These are phyloP conservation scores for Schizopygopsis pylzovi DNA, from an alignment of 2,797 vertebrate species.

Conservation along the genomic window DNA sequence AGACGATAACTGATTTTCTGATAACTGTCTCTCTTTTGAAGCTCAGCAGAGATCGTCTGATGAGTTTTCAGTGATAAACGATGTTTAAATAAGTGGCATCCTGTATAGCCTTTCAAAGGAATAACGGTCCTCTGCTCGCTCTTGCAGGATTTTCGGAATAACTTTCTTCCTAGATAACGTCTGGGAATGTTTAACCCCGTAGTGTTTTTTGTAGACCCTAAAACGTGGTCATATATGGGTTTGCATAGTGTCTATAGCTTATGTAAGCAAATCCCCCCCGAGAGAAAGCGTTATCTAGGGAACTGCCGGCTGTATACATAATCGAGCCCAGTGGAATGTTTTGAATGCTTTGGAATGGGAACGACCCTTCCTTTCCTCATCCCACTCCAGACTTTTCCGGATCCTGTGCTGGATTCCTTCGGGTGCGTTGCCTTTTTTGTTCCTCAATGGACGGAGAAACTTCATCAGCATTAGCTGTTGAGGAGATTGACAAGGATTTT, in stretches of 20 bases:
- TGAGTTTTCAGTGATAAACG: not conserved
- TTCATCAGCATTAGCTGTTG: not conserved
- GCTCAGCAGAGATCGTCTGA: not conserved
- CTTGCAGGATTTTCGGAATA: not conserved
- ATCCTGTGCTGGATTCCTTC: slow-evolving; percentile 6
- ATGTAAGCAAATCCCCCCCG: slow-evolving; percentile 42
- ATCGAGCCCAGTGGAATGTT: slow-evolving; percentile 68
- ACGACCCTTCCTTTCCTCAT: slow-evolving; percentile 59
- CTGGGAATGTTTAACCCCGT: slow-evolving; percentile 1
- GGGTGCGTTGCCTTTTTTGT: slow-evolving; percentile 62
- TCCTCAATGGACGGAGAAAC: slow-evolving; percentile 16
- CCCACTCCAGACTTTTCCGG: slow-evolving; percentile 62
- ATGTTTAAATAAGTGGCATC: slow-evolving; percentile 22
- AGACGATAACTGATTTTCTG: not conserved
- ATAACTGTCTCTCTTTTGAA: not conserved
- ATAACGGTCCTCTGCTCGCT: not conserved
- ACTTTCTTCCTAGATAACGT: slow-evolving; percentile 29
- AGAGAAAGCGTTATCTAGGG: slow-evolving; percentile 58
- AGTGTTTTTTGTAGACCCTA: slow-evolving; percentile 7
- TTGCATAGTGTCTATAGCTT: slow-evolving; percentile 36
- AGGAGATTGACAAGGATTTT: slow-evolving; percentile 34
- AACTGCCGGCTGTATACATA: slow-evolving; percentile 61
- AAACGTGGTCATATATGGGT: slow-evolving; percentile 33
- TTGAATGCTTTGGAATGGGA: slow-evolving; percentile 59
- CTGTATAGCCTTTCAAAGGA: slow-evolving; percentile 11